Base-by-base conservation (phyloP, 2,797 vertebrate species). In the Phaenicophaeus curvirostris region DNA sequence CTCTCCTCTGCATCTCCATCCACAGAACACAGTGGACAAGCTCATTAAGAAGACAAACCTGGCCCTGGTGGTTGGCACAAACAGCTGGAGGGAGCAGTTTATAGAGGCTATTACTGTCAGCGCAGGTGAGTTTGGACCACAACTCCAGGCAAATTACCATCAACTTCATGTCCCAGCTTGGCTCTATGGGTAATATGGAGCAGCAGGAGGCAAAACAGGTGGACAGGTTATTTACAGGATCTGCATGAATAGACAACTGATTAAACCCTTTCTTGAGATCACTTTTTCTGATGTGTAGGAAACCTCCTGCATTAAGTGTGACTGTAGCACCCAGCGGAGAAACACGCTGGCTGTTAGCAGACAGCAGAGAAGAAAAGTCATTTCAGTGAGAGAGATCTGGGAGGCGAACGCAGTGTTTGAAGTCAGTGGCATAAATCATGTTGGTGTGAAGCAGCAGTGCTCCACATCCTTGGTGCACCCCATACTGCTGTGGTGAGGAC, bases 31-130 rank as follows among this genome's bases (percentile, higher is more conserved):
- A 0, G 99, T 99, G 96, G 99, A 99, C 96, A 99, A 99, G 97
- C 99, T 99, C 85, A 99, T 99, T 77, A 99, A 99, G 98, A 99
- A 99, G 98, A 99, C 99, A 5, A 99, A 99, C 98, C 97, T 99
- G 96, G 99, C 99, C 55, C 98, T 99, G 61, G 97, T 99, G 96
- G 98, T 99, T 30, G 99, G 99, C 77, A 99, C 99, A 1, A 99
- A 99, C 98, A 99, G 98, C 97, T 99, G 99, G 99, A 98, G 99
- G 89, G 98, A 99, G 90, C 99, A 99, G 97, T 99, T 99, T 87
- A 98, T 98, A n/a, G 99, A 99, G 87, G 99, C 99, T 15, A 98
- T 99, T 91, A 99, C 99, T 2, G 99, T 99, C 95, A 99, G 98
- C 10, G 98, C 99, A 8, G 99, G 99, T 99, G 97, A 98, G 97